Conservation (phyloP, 2,113 vertebrate species). For the Spilogale gracilis region DNA sequence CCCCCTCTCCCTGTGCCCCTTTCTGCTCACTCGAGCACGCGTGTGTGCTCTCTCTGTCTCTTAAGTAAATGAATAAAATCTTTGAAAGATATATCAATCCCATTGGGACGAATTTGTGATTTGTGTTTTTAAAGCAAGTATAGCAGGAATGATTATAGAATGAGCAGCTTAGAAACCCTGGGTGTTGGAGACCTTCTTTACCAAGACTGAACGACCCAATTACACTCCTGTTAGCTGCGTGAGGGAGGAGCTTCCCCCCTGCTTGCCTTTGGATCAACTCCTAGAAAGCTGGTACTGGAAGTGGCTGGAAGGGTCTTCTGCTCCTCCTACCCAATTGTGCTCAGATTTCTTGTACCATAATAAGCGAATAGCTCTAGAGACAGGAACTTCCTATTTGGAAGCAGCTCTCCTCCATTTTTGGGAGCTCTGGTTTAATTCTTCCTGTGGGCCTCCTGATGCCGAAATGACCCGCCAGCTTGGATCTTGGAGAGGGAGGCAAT, state of each 20-base stretch:
- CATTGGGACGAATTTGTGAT: background rate
- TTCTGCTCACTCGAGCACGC: background rate
- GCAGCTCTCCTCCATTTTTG: background rate
- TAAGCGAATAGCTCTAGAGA: constrained; percentile 8
- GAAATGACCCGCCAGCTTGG: background rate
- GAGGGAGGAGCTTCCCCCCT: background rate
- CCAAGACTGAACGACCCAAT: background rate
- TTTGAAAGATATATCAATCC: background rate
- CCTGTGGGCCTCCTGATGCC: background rate
- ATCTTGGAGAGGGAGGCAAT: background rate
- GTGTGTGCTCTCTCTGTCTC: background rate
- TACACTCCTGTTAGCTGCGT: background rate
- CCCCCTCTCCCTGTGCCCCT: too few relatives aligned
- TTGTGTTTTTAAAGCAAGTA: constrained; percentile 7
- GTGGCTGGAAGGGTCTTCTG: background rate
- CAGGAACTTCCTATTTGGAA: background rate
- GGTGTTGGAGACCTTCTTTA: background rate
- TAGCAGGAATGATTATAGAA: background rate
- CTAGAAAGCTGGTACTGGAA: background rate
- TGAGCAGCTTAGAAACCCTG: background rate
- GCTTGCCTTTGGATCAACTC: background rate
- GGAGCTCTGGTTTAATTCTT: background rate
- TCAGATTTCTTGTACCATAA: background rate
- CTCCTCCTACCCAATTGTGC: background rate
- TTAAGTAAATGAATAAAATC: background rate